Evolutionary conservation across 2,888 invertebrate species (phyloP).

Genomic region (Octonoba sinensis): DNA sequence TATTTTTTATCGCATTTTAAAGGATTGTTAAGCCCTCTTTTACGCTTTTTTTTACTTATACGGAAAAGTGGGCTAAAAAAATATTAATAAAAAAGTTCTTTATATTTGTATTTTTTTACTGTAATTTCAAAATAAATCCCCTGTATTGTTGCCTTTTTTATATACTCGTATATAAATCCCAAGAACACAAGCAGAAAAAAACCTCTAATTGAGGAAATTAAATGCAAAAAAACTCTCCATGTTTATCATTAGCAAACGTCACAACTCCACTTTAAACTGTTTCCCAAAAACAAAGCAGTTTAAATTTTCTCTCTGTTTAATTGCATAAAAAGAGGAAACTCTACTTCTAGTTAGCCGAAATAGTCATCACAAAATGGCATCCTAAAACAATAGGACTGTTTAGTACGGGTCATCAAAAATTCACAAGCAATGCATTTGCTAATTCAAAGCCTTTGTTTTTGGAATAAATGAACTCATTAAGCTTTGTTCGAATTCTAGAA

Average conservation of each 20-base stretch:
- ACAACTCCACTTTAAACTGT: slow-evolving; percentile 52
- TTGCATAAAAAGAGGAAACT: slow-evolving; percentile 15
- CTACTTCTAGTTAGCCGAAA: slow-evolving; percentile 49
- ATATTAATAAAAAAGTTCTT: too few relatives aligned
- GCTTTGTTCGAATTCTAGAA: slow-evolving; percentile 43
- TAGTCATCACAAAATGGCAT: slow-evolving; percentile 38
- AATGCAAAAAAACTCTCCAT: slow-evolving; percentile 19
- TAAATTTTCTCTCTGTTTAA: slow-evolving; percentile 48
- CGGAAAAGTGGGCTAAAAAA: too few relatives aligned
- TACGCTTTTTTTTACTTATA: too few relatives aligned
- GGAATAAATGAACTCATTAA: slow-evolving; percentile 59
- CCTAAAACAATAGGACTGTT: slow-evolving; percentile 45
- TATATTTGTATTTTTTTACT: too few relatives aligned
- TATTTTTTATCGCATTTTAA: too few relatives aligned
- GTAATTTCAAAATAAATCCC: too few relatives aligned
- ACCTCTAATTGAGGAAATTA: background rate
- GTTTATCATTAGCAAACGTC: slow-evolving; percentile 50
- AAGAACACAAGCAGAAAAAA: too few relatives aligned
- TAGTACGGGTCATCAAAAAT: slow-evolving; percentile 61
- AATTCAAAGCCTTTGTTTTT: slow-evolving; percentile 53
- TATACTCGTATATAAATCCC: too few relatives aligned
- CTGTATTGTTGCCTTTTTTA: too few relatives aligned
- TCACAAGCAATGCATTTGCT: slow-evolving; percentile 51
- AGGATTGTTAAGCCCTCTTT: too few relatives aligned
- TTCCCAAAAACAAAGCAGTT: slow-evolving; percentile 56